Evolutionary conservation across 2,888 invertebrate genomes (phyloP).

Genomic region (Eugnorisma glareosa): DNA sequence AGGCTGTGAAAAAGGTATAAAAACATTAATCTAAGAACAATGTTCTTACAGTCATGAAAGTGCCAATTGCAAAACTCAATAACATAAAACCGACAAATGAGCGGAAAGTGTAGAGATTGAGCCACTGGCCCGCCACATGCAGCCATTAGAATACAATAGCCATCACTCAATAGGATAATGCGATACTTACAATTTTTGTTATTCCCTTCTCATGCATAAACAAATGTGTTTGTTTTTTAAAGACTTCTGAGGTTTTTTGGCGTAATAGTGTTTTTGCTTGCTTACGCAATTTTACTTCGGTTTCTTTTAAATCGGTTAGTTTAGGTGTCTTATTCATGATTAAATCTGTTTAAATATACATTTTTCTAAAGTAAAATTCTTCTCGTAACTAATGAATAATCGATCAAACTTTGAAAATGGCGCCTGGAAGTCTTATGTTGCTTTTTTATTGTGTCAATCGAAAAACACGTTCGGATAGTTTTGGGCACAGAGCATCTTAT

Average conservation of each 20-base stretch:
- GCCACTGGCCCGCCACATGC: neutral
- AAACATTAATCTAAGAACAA: neutral
- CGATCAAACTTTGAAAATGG: conserved; percentile 79
- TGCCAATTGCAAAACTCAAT: neutral
- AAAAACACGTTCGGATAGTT: conserved; percentile 22
- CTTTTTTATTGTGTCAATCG: neutral
- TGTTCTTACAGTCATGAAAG: neutral
- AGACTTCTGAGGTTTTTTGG: conserved; percentile 74
- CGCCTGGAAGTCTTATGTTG: conserved; percentile 54
- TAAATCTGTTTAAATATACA: conserved; percentile 44
- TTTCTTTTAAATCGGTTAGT: conserved; percentile 73
- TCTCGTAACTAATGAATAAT: conserved; percentile 62
- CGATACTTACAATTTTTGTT: conserved; percentile 89
- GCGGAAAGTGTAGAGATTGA: neutral
- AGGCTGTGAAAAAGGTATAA: conserved; percentile 83
- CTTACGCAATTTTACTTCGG: conserved; percentile 79
- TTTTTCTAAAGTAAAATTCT: conserved; percentile 53
- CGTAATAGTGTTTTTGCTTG: conserved; percentile 82
- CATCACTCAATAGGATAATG: neutral
- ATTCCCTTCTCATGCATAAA: conserved; percentile 91
- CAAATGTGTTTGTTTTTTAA: conserved; percentile 85
- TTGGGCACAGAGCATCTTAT: too few relatives aligned
- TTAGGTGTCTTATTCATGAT: conserved; percentile 56
- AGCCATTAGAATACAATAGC: neutral
- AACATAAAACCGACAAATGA: neutral